Evolutionary conservation across 2,888 invertebrate genomes (phyloP), one percentile per base, ranked within the genome.

Genomic region (Thymelicus lineola): DNA sequence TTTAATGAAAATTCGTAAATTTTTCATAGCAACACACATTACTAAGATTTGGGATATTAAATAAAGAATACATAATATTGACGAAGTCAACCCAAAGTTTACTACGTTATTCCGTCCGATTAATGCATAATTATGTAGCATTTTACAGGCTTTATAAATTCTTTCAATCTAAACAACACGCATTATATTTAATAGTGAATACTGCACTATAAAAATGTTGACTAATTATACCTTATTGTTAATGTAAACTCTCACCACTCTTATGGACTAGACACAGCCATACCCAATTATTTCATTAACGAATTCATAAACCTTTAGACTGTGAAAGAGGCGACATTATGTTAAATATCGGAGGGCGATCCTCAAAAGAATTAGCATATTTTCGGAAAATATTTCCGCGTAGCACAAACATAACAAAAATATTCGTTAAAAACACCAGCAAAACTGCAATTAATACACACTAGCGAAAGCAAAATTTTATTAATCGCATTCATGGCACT

Each of bases 251-350:
- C 28, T 61, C 50, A 67, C 53, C 15, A 28, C 36, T 28, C 62
- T 68, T 68, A 68, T 57, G 45, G 68, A 68, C 68, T 68, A 68
- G 68, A 57, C 68, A 68, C 68, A 68, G 68, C 68, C 68, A 62
- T 68, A 57, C 62, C 45, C 17, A 66, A 66, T 60, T 67, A 68
- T 61, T 35, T 61, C 60, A 55, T 15, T 55, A 17, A 45, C 42
- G 28, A 61, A 53, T 53, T 42, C 61, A 60, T 42, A 20, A 53
- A 61, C 60, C 36, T 15, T 42, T 7, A 53, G 53, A 60, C 62
- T 67, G 61, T 67, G 59, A 66, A 68, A 42, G 20, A 64, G 72
- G 61, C 60, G 20, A 20, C 53, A 20, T 7, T 17, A 53, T 20
- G 20, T 53, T 20, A 17, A 53, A 2, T 53, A 20, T 20, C 53